Evolutionary conservation across 2,113 vertebrate species (phyloP), one percentile per base, ranked within the genome.

Genomic region (Crotalus helleri): DNA sequence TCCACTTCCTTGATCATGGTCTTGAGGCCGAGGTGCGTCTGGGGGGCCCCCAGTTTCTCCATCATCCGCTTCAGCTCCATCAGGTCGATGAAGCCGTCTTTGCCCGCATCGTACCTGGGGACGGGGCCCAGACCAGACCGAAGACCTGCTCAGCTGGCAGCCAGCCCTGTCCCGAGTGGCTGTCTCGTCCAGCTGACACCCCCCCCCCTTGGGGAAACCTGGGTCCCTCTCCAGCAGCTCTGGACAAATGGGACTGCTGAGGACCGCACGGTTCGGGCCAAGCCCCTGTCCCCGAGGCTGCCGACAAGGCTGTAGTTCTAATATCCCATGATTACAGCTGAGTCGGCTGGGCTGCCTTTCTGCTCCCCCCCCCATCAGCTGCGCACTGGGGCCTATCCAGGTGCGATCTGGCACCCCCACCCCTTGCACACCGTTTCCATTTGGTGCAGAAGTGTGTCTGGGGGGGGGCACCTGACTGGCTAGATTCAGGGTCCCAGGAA

Each of bases 1-100:
- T 99, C 99, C 93, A 99, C 99, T 91, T 99, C 99, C 94, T 98
- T 99, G 96, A 99, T 99, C 99, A 99, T 99, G 97, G 99, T 99
- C 95, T 99, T 99, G 96, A 99, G 95, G 5, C 98, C 98, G 17
- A 99, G 94, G 95, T 99, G 99, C 0, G 99, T 99, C 97, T 99
- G 99, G 0, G 99, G 99, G 0, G 99, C 99, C 0, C 97, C 99
- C 0, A 99, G 98, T 88, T 99, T 99, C 95, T 99, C 99, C 99
- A 99, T 99, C 99, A 99, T 99, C 92, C 98, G 97, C 93, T 99
- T 99, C 92, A 99, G 97, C 95, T 99, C 99, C 99, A 99, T 99
- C 87, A 99, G 96, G 96, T 99, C 99, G 0, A 99, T 99, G 97
- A 97, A 99, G 92, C 98, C 98, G 0, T 99, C 99, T 51, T 97